These are phyloP conservation scores for Dolichotis patagonum DNA, from an alignment of 2,113 vertebrate genomes.

Conservation along the genomic window DNA sequence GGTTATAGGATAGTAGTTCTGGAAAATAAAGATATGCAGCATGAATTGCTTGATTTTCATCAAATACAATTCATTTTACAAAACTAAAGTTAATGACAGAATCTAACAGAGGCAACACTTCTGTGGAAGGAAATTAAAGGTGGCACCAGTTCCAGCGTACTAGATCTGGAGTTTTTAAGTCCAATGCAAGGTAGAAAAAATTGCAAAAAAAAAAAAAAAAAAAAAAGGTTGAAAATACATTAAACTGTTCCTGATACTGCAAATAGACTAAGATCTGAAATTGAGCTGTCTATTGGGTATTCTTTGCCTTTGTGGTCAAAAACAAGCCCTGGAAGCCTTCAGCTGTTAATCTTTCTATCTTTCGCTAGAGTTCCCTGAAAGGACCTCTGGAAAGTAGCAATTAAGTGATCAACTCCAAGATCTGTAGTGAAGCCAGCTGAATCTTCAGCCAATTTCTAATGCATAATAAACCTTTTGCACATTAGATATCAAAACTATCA, in stretches of 20 bases:
- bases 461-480: neutral
- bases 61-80: slow-evolving; percentile 7
- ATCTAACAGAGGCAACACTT: neutral
- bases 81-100: neutral
- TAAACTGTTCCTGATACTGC: neutral
- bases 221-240: neutral
- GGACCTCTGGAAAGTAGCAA: slow-evolving; percentile 33
- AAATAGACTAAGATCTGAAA: neutral
- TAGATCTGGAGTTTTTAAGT: slow-evolving; percentile 9
- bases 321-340: neutral
- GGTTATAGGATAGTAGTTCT: neutral
- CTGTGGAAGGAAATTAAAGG: neutral
- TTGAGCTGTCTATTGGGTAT: neutral
- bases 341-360: neutral
- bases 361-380: neutral
- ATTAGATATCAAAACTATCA: neutral
- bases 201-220: neutral
- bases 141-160: neutral
- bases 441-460: neutral
- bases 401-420: neutral
- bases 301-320: neutral
- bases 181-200: neutral
- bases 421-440: neutral
- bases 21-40: neutral
- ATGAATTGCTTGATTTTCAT: slow-evolving; percentile 17